These are phyloP conservation scores for Bombus huntii DNA, from an alignment of 1,140 invertebrate species.

Conservation along the genomic window DNA sequence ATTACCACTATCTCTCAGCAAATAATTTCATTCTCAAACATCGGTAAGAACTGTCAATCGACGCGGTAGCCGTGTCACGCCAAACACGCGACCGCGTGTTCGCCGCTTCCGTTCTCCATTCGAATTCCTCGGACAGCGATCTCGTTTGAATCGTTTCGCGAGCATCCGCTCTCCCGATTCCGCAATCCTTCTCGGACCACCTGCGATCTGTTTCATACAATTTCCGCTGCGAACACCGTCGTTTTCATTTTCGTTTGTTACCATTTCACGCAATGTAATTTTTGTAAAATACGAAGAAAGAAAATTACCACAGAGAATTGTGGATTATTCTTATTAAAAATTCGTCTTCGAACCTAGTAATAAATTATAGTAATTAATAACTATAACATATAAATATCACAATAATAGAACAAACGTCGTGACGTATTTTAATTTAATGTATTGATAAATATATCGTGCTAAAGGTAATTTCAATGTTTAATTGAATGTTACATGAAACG, in stretches of 20 bases:
- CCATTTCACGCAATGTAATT: no score
- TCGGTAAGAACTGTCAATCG: not conserved
- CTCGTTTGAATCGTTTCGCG: slow-evolving; percentile 28
- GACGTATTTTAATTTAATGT: no score
- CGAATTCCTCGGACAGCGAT: slow-evolving; percentile 43
- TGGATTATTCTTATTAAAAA: not conserved
- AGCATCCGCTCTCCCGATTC: slow-evolving; percentile 39
- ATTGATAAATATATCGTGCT: not conserved
- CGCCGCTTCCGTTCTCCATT: slow-evolving; percentile 54
- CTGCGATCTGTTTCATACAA: not conserved
- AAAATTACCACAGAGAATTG: no score
- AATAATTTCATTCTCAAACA: not conserved
- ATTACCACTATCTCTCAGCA: not conserved
- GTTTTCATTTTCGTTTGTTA: not conserved
- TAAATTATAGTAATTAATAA: no score
- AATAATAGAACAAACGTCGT: no score
- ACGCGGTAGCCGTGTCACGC: slow-evolving; percentile 5
- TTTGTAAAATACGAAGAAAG: no score
- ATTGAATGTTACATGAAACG: not conserved
- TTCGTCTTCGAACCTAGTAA: no score
- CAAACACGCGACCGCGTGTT: not conserved
- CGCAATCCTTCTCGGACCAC: slow-evolving; percentile 8
- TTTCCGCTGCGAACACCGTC: not conserved
- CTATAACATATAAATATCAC: no score
- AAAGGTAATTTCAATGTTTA: not conserved